Evolutionary conservation across 2,797 vertebrate genomes (phyloP).

Genomic region (Notolabrus celidotus): DNA sequence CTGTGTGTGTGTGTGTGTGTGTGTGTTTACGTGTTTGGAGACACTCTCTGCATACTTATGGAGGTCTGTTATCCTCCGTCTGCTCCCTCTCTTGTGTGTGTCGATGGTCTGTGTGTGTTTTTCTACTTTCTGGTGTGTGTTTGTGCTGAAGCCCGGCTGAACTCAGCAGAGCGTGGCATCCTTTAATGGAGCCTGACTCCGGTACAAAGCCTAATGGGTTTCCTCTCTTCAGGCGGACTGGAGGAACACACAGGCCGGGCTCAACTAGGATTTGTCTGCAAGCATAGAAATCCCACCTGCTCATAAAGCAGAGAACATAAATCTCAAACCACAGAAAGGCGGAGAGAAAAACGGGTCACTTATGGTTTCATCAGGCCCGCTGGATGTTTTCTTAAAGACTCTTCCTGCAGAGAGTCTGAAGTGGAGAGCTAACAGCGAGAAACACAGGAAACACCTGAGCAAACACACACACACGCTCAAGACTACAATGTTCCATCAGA

Average conservation of each 20-base stretch:
- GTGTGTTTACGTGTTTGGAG: slow-evolving; percentile 17
- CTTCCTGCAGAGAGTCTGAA: neutral
- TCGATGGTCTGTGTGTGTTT: no score
- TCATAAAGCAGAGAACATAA: neutral
- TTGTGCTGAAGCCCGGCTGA: neutral
- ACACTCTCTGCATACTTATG: neutral
- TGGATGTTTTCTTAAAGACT: neutral
- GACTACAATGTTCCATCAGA: neutral
- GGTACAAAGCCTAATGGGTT: slow-evolving; percentile 36
- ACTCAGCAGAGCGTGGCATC: slow-evolving; percentile 7
- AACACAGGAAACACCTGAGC: slow-evolving; percentile 18
- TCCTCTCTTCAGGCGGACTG: slow-evolving; percentile 2
- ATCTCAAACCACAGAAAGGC: neutral
- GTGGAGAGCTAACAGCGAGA: neutral
- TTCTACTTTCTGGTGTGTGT: neutral
- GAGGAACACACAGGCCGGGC: neutral
- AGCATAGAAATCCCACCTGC: slow-evolving; percentile 23
- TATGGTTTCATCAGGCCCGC: neutral
- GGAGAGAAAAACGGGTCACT: neutral
- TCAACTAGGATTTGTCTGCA: slow-evolving; percentile 19
- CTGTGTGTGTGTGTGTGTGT: slow-evolving; percentile 35
- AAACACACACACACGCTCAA: neutral
- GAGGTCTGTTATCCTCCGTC: neutral
- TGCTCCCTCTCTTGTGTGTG: neutral
- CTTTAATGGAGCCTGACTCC: slow-evolving; percentile 19